These are phyloP conservation scores for Anaspis maculata DNA, from an alignment of 2,888 invertebrate genomes.

Conservation along the genomic window DNA sequence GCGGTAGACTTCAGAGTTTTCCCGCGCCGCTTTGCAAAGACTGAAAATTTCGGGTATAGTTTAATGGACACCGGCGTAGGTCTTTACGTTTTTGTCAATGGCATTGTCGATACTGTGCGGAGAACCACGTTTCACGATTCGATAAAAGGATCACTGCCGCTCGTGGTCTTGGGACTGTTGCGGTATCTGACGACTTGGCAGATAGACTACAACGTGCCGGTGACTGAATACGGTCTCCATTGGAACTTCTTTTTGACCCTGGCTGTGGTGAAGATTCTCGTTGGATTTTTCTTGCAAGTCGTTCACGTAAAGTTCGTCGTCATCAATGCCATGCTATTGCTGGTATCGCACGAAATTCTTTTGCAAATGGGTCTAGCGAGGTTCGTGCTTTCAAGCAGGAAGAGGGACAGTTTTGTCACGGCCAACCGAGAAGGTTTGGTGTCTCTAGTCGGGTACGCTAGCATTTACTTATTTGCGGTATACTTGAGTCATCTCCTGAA, in stretches of 20 bases:
- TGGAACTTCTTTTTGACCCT: slow-evolving; percentile 98
- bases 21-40: slow-evolving; percentile 80
- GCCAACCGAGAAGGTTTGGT: slow-evolving; percentile 90
- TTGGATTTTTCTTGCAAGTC: slow-evolving; percentile 52
- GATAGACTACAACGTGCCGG: slow-evolving; percentile 77
- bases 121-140: slow-evolving; percentile 31
- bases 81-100: slow-evolving; percentile 74
- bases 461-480: slow-evolving; percentile 71
- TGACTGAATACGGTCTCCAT: slow-evolving; percentile 91
- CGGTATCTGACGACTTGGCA: slow-evolving; percentile 54
- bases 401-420: slow-evolving; percentile 54
- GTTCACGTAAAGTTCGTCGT: slow-evolving; percentile 47
- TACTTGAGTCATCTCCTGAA: slow-evolving; percentile 48
- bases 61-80: slow-evolving; percentile 97
- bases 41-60: slow-evolving; percentile 75
- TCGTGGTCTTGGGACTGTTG: slow-evolving; percentile 54
- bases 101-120: slow-evolving; percentile 52
- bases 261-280: slow-evolving; percentile 69
- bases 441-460: slow-evolving; percentile 77
- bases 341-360: slow-evolving; percentile 58
- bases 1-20: slow-evolving; percentile 90
- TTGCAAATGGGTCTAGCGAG: slow-evolving; percentile 54
- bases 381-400: slow-evolving; percentile 57
- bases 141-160: slow-evolving; percentile 40
- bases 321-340: slow-evolving; percentile 47